Conservation (phyloP, 2,797 vertebrate genomes). For the Esox lucius region DNA sequence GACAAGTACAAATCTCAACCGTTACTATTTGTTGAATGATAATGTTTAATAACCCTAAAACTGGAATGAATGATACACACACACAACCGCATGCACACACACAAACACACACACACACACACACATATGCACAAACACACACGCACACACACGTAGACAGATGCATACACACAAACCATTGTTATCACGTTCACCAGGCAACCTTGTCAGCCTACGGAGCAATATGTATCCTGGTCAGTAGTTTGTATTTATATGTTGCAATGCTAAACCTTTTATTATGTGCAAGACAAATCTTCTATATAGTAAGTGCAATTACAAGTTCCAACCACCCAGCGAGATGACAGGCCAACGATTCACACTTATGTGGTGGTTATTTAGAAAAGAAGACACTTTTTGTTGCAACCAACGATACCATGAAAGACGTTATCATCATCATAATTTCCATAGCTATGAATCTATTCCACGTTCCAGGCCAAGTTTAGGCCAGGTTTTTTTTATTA, state of each 20-base stretch:
- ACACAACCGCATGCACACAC: neutral
- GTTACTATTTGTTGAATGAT: slow-evolving; percentile 13
- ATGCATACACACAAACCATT: no score
- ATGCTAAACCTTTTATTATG: neutral
- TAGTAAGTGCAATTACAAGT: neutral
- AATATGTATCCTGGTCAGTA: neutral
- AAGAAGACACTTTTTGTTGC: neutral
- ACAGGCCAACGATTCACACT: neutral
- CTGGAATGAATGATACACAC: no score
- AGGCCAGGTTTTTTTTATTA: neutral
- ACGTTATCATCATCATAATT: neutral
- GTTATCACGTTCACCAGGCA: neutral
- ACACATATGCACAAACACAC: neutral
- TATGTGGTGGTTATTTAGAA: neutral
- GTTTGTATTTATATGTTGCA: neutral
- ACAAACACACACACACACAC: no score
- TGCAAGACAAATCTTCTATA: neutral
- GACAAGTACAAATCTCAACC: neutral
- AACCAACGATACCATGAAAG: neutral
- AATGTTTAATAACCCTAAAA: slow-evolving; percentile 2
- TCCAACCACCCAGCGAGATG: neutral
- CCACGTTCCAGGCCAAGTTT: neutral
- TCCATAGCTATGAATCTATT: neutral
- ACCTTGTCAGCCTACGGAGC: neutral
- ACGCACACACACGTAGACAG: no score